Evolutionary conservation across 2,113 vertebrate genomes (phyloP).

Genomic region (Conger conger): DNA sequence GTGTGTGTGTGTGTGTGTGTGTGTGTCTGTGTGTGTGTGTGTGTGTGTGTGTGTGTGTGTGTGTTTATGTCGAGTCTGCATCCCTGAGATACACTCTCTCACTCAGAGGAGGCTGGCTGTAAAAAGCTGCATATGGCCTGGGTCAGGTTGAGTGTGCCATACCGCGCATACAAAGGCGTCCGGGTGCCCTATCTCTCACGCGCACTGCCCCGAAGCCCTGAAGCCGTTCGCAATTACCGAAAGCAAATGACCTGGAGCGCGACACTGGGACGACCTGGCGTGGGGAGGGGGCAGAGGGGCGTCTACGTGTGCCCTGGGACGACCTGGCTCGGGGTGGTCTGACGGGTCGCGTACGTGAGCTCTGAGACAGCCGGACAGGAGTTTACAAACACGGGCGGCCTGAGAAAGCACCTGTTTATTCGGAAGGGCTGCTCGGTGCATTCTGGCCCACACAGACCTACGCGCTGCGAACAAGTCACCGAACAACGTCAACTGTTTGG

Average conservation of each 20-base stretch:
- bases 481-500: neutral
- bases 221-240: neutral
- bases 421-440: neutral
- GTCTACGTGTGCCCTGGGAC: too few relatives aligned
- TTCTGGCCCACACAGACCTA: neutral
- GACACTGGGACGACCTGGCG: neutral
- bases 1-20: too few relatives aligned
- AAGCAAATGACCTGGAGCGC: neutral
- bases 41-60: neutral
- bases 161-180: too few relatives aligned
- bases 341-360: neutral
- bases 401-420: conserved; percentile 21
- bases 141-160: too few relatives aligned
- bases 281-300: too few relatives aligned
- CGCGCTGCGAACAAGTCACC: neutral
- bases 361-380: neutral
- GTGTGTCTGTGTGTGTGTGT: too few relatives aligned
- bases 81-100: neutral
- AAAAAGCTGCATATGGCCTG: too few relatives aligned
- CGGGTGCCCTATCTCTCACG: neutral
- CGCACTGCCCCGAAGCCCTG: neutral
- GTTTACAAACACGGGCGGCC: conserved; percentile 11
- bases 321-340: neutral
- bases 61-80: conserved; percentile 2
- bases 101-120: neutral